Conservation (phyloP, 2,888 invertebrate genomes). For the Carabus problematicus region DNA sequence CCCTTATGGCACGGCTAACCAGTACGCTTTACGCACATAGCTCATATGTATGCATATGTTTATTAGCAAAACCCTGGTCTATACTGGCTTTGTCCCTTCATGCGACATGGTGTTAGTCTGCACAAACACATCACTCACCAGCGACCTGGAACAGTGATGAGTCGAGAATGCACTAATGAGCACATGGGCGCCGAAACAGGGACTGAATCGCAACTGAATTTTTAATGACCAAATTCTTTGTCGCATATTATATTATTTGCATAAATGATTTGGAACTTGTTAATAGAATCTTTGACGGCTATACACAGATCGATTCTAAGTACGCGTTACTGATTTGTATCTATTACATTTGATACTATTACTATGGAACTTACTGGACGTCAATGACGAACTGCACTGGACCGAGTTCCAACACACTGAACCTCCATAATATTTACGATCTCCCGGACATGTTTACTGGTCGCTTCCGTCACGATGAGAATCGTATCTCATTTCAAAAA, state of each 20-base stretch:
- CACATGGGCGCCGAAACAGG: background rate
- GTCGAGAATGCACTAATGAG: slow-evolving; percentile 40
- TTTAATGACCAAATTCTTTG: background rate
- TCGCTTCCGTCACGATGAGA: slow-evolving; percentile 19
- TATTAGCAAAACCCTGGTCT: too few relatives aligned
- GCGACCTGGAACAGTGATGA: slow-evolving; percentile 25
- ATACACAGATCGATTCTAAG: too few relatives aligned
- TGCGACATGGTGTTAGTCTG: background rate
- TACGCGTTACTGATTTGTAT: too few relatives aligned
- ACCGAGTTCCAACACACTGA: background rate
- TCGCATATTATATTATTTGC: background rate
- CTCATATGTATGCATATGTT: too few relatives aligned
- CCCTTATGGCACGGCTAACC: too few relatives aligned
- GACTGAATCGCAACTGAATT: too few relatives aligned
- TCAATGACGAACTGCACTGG: slow-evolving; percentile 16
- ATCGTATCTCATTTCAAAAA: slow-evolving; percentile 34
- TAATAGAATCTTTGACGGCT: too few relatives aligned
- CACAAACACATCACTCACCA: slow-evolving; percentile 33
- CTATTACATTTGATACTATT: too few relatives aligned
- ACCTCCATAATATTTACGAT: slow-evolving; percentile 30
- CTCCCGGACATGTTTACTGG: slow-evolving; percentile 38
- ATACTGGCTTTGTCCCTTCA: too few relatives aligned
- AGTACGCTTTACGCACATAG: too few relatives aligned
- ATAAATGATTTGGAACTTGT: too few relatives aligned
- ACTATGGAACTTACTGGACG: too few relatives aligned